A percentile compares a stretch with the other conserved stretches of the same genome.
These are phyloP conservation scores for Strigamia crassipes DNA, from an alignment of 2,888 invertebrate species.

Conservation along the genomic window DNA sequence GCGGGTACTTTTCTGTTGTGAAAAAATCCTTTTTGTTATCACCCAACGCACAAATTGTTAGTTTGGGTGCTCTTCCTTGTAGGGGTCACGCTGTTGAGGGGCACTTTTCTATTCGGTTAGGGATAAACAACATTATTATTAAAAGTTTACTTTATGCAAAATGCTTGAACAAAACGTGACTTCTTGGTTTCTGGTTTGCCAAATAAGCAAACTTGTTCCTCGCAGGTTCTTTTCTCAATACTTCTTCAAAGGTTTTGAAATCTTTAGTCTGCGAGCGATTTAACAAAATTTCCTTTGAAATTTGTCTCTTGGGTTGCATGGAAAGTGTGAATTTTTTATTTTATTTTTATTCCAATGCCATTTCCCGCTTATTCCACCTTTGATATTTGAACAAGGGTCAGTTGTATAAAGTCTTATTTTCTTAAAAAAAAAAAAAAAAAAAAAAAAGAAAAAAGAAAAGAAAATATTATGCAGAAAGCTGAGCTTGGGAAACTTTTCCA, in stretches of 20 bases:
- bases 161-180: too few species aligned
- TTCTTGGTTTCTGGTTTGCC: too few species aligned
- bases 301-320: slow-evolving; percentile 10
- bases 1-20: too few species aligned
- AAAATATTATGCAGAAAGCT: background rate
- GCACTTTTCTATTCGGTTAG: too few species aligned
- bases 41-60: too few species aligned
- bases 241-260: background rate
- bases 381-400: slow-evolving; percentile 3
- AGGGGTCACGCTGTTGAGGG: too few species aligned
- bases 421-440: background rate
- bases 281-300: background rate
- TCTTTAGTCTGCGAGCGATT: background rate
- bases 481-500: background rate
- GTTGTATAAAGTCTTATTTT: background rate
- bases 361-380: background rate
- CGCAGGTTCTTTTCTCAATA: too few species aligned
- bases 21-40: too few species aligned
- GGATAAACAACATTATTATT: too few species aligned
- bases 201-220: too few species aligned
- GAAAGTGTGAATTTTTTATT: background rate
- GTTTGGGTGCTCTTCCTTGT: too few species aligned
- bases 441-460: background rate
- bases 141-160: too few species aligned
- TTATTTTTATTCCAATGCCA: background rate